Evolutionary conservation across 2,888 invertebrate genomes (phyloP).

Genomic region (Aproaerema taeniolella): DNA sequence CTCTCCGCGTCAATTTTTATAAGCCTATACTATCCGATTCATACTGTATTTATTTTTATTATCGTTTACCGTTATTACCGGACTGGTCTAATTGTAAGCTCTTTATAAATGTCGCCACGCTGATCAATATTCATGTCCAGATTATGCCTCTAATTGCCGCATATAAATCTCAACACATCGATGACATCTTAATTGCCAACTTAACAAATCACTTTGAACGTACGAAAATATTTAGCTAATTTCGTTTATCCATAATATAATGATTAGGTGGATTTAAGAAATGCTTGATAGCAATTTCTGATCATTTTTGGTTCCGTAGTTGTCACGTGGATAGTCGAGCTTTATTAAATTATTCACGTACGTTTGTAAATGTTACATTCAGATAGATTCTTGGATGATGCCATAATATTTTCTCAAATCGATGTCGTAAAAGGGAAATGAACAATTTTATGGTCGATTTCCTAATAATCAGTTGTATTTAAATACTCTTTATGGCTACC

Average conservation of each 20-base stretch:
- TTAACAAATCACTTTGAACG: conserved; percentile 54
- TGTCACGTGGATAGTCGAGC: too few species aligned
- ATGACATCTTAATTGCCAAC: conserved; percentile 70
- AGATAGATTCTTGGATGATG: too few species aligned
- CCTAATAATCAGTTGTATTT: too few species aligned
- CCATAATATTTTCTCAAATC: too few species aligned
- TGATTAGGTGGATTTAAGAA: conserved; percentile 1
- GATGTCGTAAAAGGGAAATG: too few species aligned
- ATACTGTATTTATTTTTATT: conserved; percentile 26
- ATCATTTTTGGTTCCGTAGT: conserved; percentile 2
- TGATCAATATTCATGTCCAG: conserved; percentile 67
- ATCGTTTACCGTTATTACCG: conserved; percentile 38
- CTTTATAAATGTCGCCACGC: conserved; percentile 54
- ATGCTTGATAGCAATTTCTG: too few species aligned
- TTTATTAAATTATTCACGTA: too few species aligned
- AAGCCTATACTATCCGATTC: too few species aligned
- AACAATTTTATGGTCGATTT: too few species aligned
- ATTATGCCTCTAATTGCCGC: conserved; percentile 66
- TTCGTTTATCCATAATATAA: conserved; percentile 3
- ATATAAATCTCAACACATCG: conserved; percentile 63
- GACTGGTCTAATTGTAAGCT: conserved; percentile 50
- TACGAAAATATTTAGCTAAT: conserved; percentile 8
- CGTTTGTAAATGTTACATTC: too few species aligned
- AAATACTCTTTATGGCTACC: too few species aligned
- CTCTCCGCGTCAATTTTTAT: too few species aligned